Evolutionary conservation across 2,113 vertebrate genomes (phyloP), one percentile per base, ranked within the genome.

Genomic region (Rhabdornis inornatus): DNA sequence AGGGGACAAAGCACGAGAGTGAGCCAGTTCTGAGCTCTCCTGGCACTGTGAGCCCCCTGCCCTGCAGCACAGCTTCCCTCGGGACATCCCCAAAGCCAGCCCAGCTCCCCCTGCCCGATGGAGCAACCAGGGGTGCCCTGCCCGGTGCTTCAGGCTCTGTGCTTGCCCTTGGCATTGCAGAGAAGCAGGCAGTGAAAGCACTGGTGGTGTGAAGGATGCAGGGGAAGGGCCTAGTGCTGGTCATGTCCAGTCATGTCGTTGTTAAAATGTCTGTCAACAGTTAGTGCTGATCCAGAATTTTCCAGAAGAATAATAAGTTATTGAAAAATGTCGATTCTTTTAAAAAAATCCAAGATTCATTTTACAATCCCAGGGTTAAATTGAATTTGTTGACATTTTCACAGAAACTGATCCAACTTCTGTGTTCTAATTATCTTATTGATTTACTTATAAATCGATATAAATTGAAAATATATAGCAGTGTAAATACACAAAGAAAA

Each of bases 101-200:
- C 4, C 6, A 20, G 22, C 13, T 68, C 45, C 31, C 17, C 70
- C 57, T 68, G 42, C 22, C 24, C 37, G 0, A 1, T 37, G 30
- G 12, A 20, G 30, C 57, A 35, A 37, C 2, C 12, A 60, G 24
- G 7, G 30, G 15, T 8, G 35, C 20, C 2, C 56, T 83, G 18
- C 25, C 28, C 37, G 9, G 0, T 3, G 1, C 17, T 71, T 59
- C 11, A 9, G 23, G 15, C 35, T 2, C 9, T 7, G 7, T 33
- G 3, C n/a, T 55, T 31, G 25, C 18, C n/a, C 31, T 45, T 61
- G 15, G 15, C 37, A 4, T 31, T 61, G 28, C 33, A 74, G 56
- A 40, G 33, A 80, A 13, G 40, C 33, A 19, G 45, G 68, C 31
- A 44, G 28, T 5, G 0, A 4, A 7, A 9, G 7, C 0, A 2